These are phyloP conservation scores for Eurypyga helias DNA, from an alignment of 2,113 vertebrate genomes.

Conservation along the genomic window DNA sequence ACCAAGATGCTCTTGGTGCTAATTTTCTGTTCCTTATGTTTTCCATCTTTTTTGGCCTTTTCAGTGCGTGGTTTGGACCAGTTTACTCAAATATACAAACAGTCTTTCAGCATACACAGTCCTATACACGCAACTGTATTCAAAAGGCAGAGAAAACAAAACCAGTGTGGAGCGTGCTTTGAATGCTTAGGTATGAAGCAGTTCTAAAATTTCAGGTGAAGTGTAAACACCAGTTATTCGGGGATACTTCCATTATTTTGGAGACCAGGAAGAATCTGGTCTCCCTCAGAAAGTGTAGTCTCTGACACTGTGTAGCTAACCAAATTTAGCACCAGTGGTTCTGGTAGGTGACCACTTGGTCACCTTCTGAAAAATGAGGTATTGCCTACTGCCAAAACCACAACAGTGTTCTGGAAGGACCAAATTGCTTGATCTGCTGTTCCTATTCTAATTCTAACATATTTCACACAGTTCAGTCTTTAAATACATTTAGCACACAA, in stretches of 20 bases:
- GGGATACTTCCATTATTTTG: neutral
- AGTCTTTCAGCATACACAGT: neutral
- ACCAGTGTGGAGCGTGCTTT: rapidly evolving
- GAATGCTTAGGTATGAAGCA: neutral
- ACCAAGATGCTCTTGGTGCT: neutral
- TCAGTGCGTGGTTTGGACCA: neutral
- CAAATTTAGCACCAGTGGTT: neutral
- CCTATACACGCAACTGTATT: neutral
- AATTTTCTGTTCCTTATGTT: neutral
- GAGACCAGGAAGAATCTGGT: neutral
- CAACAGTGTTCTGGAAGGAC: neutral
- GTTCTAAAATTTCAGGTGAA: neutral
- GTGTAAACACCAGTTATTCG: neutral
- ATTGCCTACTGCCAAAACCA: neutral
- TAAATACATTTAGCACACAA: neutral
- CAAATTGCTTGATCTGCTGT: neutral
- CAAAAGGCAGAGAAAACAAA: neutral
- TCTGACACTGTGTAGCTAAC: neutral
- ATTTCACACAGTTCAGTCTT: neutral
- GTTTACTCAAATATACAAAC: neutral
- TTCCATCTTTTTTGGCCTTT: neutral
- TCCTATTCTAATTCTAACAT: neutral
- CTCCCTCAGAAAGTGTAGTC: neutral
- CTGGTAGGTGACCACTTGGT: neutral
- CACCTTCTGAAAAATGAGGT: neutral